Evolutionary conservation across 2,888 invertebrate species (phyloP).

Genomic region (Drosophila mercatorum): DNA sequence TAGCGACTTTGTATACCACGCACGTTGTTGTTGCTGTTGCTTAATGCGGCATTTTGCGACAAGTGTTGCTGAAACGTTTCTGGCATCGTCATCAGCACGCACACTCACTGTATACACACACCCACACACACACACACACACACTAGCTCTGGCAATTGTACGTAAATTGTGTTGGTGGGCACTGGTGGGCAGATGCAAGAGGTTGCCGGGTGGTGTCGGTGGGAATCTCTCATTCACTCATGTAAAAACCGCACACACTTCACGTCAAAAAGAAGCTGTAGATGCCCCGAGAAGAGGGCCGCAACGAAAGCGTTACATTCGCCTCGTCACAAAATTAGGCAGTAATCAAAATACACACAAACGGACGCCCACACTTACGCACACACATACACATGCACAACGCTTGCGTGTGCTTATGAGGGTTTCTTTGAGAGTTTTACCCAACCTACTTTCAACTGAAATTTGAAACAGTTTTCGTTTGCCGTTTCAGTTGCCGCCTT

Average conservation of each 20-base stretch:
- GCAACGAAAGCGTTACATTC: constrained; percentile 56
- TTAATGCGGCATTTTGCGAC: constrained; percentile 77
- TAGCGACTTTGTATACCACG: constrained; percentile 70
- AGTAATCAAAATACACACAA: constrained; percentile 74
- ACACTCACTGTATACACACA: constrained; percentile 37
- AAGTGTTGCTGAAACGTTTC: constrained; percentile 75
- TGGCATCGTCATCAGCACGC: constrained; percentile 68
- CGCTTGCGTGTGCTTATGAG: constrained; percentile 20
- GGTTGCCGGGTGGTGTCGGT: constrained; percentile 2
- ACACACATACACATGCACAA: constrained; percentile 14
- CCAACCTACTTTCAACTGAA: constrained; percentile 67
- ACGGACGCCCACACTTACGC: constrained; percentile 26
- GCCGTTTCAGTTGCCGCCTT: constrained; percentile 46
- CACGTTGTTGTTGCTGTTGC: constrained; percentile 65
- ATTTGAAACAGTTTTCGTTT: constrained; percentile 72
- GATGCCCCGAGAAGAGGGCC: constrained; percentile 46
- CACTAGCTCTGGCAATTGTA: constrained; percentile 57
- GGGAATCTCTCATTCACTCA: constrained; percentile 69
- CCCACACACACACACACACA: constrained; percentile 1
- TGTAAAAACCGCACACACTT: constrained; percentile 69
- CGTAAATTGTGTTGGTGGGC: constrained; percentile 65
- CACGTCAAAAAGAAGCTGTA: constrained; percentile 62
- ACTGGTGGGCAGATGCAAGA: constrained; percentile 15
- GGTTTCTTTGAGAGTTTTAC: constrained; percentile 49
- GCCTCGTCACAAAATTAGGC: constrained; percentile 75